Conservation (phyloP, 1,140 invertebrate species). For the Lucilia cuprina region DNA sequence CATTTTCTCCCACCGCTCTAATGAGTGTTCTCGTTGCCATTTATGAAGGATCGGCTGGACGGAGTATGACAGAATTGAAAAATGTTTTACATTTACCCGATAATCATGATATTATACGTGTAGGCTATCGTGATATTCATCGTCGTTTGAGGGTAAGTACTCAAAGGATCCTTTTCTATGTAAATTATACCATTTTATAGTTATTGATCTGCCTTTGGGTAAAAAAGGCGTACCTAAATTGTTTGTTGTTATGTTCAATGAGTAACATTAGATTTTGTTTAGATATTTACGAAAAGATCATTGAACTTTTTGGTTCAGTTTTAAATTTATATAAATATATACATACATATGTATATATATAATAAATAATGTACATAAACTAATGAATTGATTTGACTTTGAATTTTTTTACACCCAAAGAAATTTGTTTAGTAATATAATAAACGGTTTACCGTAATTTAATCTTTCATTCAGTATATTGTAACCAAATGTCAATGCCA, state of each 20-base stretch:
- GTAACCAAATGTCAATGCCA: no score
- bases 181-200: no score
- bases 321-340: background rate
- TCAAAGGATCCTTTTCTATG: no score
- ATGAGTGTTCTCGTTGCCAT: constrained; percentile 78
- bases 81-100: constrained; percentile 72
- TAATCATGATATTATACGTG: constrained; percentile 72
- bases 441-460: background rate
- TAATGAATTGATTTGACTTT: background rate
- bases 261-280: no score
- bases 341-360: background rate
- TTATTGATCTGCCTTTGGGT: no score
- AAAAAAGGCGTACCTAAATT: no score
- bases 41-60: constrained; percentile 76
- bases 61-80: constrained; percentile 73
- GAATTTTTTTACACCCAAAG: background rate
- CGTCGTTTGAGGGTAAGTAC: constrained; percentile 72
- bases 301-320: background rate
- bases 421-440: no score
- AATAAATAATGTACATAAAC: background rate
- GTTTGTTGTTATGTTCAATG: no score
- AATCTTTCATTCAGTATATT: no score
- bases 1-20: constrained; percentile 81
- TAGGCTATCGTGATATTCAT: constrained; percentile 82
- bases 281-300: background rate